A percentile compares a stretch with the other conserved stretches of the same genome.
Conservation (phyloP, 2,797 vertebrate species). For the Notoglanidium macrostoma region DNA sequence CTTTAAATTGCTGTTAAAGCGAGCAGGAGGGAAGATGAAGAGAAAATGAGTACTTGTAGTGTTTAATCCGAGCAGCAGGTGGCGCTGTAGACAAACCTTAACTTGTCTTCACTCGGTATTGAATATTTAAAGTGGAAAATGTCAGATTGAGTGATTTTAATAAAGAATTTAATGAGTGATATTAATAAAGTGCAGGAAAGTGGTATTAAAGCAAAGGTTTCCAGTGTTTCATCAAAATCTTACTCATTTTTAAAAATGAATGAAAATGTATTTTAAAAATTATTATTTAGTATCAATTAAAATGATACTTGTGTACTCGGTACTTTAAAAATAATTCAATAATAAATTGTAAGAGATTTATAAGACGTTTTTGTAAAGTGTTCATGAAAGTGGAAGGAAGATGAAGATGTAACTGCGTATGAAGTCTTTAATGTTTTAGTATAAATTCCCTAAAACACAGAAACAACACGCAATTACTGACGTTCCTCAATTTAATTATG, state of each 20-base stretch:
- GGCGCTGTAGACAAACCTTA: not conserved
- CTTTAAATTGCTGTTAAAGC: not conserved
- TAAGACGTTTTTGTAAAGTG: not conserved
- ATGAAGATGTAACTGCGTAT: not conserved
- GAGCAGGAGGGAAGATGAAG: not conserved
- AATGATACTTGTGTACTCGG: not conserved
- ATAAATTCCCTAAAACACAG: not conserved
- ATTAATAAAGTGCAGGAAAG: not conserved
- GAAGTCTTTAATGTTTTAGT: not conserved
- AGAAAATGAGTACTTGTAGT: not conserved
- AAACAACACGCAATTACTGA: not conserved
- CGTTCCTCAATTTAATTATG: not conserved
- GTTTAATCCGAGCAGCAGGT: slow-evolving; percentile 12
- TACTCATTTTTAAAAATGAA: not conserved
- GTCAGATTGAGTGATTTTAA: not conserved
- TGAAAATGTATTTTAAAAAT: not conserved
- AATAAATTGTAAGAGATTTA: not conserved
- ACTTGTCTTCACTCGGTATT: no score
- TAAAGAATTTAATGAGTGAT: not conserved
- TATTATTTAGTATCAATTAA: not conserved
- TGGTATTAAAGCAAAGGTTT: not conserved
- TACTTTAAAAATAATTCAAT: not conserved
- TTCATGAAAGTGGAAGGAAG: not conserved
- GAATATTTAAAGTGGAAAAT: not conserved
- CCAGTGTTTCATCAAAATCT: not conserved